These are phyloP conservation scores for Myripristis murdjan DNA, from an alignment of 2,797 vertebrate species.

Conservation along the genomic window DNA sequence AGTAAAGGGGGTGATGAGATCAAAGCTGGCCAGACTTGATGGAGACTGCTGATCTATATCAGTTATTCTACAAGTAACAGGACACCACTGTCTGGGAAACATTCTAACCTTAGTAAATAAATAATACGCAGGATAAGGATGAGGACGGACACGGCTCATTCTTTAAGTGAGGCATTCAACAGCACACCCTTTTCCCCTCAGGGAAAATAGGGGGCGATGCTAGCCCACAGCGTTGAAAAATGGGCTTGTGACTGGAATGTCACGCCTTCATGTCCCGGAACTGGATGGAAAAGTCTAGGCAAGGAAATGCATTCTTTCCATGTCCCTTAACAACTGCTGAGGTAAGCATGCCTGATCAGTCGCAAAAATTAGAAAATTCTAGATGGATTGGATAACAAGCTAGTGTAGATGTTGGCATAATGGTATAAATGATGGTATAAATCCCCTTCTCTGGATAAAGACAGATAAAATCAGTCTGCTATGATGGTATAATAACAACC, in stretches of 20 bases:
- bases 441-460: background rate
- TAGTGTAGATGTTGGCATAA: background rate
- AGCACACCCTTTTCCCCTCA: background rate
- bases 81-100: background rate
- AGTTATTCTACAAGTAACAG: slow-evolving; percentile 29
- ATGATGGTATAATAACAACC: background rate
- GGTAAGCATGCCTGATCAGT: too few relatives aligned
- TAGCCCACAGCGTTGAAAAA: background rate
- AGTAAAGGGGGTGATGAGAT: slow-evolving; percentile 59
- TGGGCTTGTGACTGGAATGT: background rate
- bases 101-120: background rate
- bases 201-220: background rate
- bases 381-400: slow-evolving; percentile 1
- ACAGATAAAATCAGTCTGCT: too few relatives aligned
- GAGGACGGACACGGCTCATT: background rate
- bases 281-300: slow-evolving; percentile 21
- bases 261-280: slow-evolving; percentile 6
- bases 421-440: too few relatives aligned
- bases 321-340: slow-evolving; percentile 20
- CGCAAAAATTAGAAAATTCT: slow-evolving; percentile 20
- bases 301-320: slow-evolving; percentile 16
- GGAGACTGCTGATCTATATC: slow-evolving; percentile 42
- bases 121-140: background rate
- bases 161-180: slow-evolving; percentile 16
- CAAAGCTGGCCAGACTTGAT: slow-evolving; percentile 60